Evolutionary conservation across 1,140 invertebrate genomes (phyloP).

Genomic region (Atta texana): DNA sequence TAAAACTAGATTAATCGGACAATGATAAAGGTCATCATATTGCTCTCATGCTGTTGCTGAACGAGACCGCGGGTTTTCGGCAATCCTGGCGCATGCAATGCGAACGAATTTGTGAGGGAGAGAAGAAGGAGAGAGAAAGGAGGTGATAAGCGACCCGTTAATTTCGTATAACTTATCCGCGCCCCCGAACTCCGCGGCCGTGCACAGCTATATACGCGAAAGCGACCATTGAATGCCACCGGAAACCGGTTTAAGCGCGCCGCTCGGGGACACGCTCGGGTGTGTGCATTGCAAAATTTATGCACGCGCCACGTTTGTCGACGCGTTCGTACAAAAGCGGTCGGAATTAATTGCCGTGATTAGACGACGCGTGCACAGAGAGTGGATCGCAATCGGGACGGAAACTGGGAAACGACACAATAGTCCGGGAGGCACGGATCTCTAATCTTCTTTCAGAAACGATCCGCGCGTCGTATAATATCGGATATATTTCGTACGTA

Average conservation of each 20-base stretch:
- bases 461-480: not conserved
- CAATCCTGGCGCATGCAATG: not conserved
- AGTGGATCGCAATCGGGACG: conserved; percentile 8
- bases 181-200: conserved; percentile 1
- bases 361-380: not conserved
- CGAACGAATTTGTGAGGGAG: conserved; percentile 4
- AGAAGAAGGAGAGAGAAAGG: conserved; percentile 3
- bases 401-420: conserved; percentile 28
- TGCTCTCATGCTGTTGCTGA: not conserved
- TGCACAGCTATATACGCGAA: conserved; percentile 50
- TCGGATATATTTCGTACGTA: not conserved
- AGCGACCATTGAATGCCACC: conserved; percentile 49
- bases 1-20: not conserved
- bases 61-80: not conserved
- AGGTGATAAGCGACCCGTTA: conserved; percentile 48
- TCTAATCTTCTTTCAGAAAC: conserved; percentile 22
- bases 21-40: no score
- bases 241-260: conserved; percentile 54
- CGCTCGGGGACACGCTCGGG: conserved; percentile 10
- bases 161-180: conserved; percentile 49
- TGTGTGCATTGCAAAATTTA: conserved; percentile 44
- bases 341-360: conserved; percentile 53
- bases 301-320: conserved; percentile 12
- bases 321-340: conserved; percentile 36
- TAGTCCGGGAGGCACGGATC: not conserved